Conservation (phyloP, 2,888 invertebrate species). For the Amaurobius ferox region DNA sequence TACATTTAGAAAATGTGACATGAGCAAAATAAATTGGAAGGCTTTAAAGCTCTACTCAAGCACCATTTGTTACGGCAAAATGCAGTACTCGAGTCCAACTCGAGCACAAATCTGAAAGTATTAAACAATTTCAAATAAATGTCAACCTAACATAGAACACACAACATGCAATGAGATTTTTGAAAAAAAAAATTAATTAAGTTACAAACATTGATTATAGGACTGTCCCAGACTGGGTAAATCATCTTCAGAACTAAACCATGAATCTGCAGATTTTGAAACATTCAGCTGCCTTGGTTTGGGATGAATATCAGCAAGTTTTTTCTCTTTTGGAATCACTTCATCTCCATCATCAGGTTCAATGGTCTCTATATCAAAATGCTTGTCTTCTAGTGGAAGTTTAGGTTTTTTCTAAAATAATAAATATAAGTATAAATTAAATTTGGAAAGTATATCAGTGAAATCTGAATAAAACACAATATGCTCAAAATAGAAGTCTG, state of each 20-base stretch:
- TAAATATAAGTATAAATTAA: neutral
- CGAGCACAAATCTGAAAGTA: too few relatives aligned
- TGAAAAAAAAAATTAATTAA: too few relatives aligned
- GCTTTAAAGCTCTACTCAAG: too few relatives aligned
- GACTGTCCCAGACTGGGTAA: neutral
- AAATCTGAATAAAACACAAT: too few relatives aligned
- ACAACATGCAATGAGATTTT: too few relatives aligned
- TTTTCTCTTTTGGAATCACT: neutral
- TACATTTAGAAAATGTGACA: too few relatives aligned
- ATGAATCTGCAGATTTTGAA: neutral
- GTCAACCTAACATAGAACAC: too few relatives aligned
- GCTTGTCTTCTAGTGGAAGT: constrained; percentile 34
- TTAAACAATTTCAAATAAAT: too few relatives aligned
- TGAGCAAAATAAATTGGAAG: too few relatives aligned
- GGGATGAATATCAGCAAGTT: constrained; percentile 21
- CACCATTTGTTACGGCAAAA: too few relatives aligned
- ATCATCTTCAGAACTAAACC: neutral
- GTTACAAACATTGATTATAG: constrained; percentile 4
- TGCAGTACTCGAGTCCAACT: too few relatives aligned
- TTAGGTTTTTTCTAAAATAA: constrained; percentile 25
- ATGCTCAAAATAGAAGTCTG: too few relatives aligned
- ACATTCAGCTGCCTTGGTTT: neutral
- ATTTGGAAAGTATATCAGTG: neutral
- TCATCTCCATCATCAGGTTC: constrained; percentile 34
- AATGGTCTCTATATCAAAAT: constrained; percentile 51